phyloP scores from a whole-genome alignment of 2,888 invertebrate species.

The Ephialtes manifestator region DNA sequence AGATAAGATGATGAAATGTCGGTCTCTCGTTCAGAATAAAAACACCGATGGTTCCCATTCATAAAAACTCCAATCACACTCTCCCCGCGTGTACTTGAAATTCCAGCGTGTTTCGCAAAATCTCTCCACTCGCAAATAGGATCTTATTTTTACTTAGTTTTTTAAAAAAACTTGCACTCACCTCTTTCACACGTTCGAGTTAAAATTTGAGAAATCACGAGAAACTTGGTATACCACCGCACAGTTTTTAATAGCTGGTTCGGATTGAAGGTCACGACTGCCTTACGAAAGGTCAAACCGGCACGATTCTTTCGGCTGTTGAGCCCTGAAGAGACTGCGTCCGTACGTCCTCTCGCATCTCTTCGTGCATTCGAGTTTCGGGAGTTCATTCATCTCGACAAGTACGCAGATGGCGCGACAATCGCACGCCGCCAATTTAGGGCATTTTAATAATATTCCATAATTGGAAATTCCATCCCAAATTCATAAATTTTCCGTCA shows the following conservation, averaged over 20 bases:
- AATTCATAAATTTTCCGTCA: background rate
- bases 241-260: constrained; percentile 68
- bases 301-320: constrained; percentile 64
- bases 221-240: constrained; percentile 31
- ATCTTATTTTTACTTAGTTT: constrained; percentile 20
- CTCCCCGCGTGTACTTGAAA: background rate
- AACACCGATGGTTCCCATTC: constrained; percentile 43
- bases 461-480: background rate
- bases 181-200: constrained; percentile 43
- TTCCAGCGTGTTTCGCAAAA: background rate
- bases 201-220: constrained; percentile 29
- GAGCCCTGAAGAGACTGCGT: constrained; percentile 62
- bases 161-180: constrained; percentile 43
- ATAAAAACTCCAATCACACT: constrained; percentile 20
- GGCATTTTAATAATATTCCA: background rate
- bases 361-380: constrained; percentile 49
- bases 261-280: constrained; percentile 79
- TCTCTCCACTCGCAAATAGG: background rate
- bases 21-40: constrained; percentile 23
- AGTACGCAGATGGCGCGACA: constrained; percentile 56
- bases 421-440: constrained; percentile 15
- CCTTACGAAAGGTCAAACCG: constrained; percentile 78
- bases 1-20: constrained; percentile 23
- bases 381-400: constrained; percentile 52
- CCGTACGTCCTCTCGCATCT: constrained; percentile 22